Base-by-base conservation (phyloP, 2,888 invertebrate genomes). In the Melieria crassipennis region DNA sequence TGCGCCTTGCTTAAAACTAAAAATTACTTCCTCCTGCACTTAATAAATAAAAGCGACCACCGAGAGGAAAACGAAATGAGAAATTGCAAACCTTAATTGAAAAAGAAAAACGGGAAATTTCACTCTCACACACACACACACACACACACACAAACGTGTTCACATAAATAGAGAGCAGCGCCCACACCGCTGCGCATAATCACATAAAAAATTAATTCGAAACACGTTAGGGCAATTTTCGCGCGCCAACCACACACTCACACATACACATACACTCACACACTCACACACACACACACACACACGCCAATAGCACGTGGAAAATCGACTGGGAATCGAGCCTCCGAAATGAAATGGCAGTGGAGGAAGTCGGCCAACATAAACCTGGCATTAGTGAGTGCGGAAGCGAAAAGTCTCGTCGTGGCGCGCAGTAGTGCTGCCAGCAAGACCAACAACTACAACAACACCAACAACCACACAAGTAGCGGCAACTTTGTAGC, bases 201-300 rank as follows among this genome's bases (percentile, higher is more conserved):
- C 13, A 13, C 13, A 6, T 11, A 48, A 76, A 80, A 83, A 84
- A 83, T 83, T 84, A 83, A 84, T 84, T 83, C 84, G 76, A 81
- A 80, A 82, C 83, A 84, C 83, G 83, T 84, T 82, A 84, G 79
- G 79, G 81, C 82, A 84, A 84, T 84, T 84, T 83, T 83, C 73
- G 72, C 75, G 71, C 75, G 70, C 74, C 74, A 75, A 50, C 7
- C 11, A 52, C 52, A 30, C 30, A 30, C 30, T 30, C 3, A 30
- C 30, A 30, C 30, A 30, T 30, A 30, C 30, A 30, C 30, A 30
- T 30, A 30, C 30, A 30, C 30, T 30, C 30, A 30, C 30, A 30
- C 52, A 52, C 11, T 6, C 46, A 11, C n/a, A 42, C 6, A 42
- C 13, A 45, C 52, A 52, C 11, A 52, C 46, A 11, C n/a, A 42